A percentile compares a stretch with the other conserved stretches of the same genome.
These are phyloP conservation scores for Chelon labrosus DNA, from an alignment of 2,797 vertebrate species.

Conservation along the genomic window DNA sequence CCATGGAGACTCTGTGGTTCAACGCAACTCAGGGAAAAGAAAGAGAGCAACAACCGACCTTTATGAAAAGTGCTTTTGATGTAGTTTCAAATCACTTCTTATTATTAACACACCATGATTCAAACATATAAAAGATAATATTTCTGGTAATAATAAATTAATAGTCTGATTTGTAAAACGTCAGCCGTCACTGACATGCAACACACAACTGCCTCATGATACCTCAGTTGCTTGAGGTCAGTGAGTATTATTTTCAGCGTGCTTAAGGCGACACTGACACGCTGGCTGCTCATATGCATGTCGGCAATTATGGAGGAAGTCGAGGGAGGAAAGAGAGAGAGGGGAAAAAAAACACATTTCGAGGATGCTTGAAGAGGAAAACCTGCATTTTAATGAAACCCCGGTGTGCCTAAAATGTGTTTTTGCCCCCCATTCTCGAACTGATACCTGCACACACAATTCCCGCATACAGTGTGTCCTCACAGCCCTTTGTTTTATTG, in stretches of 20 bases:
- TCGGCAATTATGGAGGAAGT: background rate
- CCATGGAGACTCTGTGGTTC: background rate
- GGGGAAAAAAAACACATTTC: slow-evolving; percentile 3
- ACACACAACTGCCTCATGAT: background rate
- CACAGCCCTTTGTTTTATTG: slow-evolving; percentile 3
- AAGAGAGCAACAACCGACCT: background rate
- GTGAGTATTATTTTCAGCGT: background rate
- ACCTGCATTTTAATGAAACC: background rate
- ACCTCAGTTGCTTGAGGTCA: background rate
- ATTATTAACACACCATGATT: background rate
- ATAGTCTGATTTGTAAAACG: background rate
- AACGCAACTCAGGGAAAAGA: too few relatives aligned
- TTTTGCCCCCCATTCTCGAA: background rate
- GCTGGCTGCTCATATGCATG: slow-evolving; percentile 8
- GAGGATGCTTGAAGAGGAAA: background rate
- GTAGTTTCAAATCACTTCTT: background rate
- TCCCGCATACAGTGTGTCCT: background rate
- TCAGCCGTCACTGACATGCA: background rate
- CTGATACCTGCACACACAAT: background rate
- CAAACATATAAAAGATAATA: background rate
- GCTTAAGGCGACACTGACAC: slow-evolving; percentile 16
- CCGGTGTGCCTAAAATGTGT: background rate
- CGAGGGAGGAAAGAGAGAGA: background rate
- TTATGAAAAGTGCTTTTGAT: background rate
- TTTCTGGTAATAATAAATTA: background rate